Evolutionary conservation across 2,888 invertebrate species (phyloP), one percentile per base, ranked within the genome.

Genomic region (Tenthredo mesomela): DNA sequence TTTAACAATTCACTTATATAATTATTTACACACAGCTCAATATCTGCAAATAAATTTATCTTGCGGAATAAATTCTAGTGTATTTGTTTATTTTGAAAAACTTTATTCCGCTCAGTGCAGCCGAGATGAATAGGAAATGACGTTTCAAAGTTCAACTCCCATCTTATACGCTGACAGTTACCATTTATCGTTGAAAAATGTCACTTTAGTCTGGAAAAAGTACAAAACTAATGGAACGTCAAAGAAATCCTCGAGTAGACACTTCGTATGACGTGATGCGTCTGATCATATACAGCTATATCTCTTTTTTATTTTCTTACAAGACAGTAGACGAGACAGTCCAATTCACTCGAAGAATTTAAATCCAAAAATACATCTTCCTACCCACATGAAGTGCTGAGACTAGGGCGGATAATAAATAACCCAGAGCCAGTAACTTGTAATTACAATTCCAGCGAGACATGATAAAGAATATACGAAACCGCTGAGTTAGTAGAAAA

Each of bases 211-310:
- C n/a, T 40, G 15, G n/a, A 43, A 75, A n/a, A 84, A 80, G 85
- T 82, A 58, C 58, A 83, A 82, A 87, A 87, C 83, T 86, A 86
- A 87, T 85, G 87, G 84, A 85, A 85, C 85, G 85, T 83, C 85
- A 82, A 85, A 82, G 18, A 85, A 70, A 83, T 83, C 73, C 85
- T 18, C 82, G 18, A 58, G 58, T 65, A 70, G 47, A 54, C 67
- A 84, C 50, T 71, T 73, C 29, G 33, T 83, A 47, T 84, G 86
- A 77, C 18, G 54, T n/a, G 77, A 33, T 47, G 54, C 47, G 85
- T 88, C 84, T 85, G 87, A 87, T 88, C 86, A 87, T 87, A 87
- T 88, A n/a, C 50, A 47, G 15, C 50, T 50, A 87, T 87, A 87
- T 87, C 87, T 87, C 82, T 71, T 84, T 84, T 86, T 40, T 86